Percentiles rank a stretch among this genome's conserved stretches.
Evolutionary conservation across 2,888 invertebrate species (phyloP).

Genomic region (Ophion ellenae): DNA sequence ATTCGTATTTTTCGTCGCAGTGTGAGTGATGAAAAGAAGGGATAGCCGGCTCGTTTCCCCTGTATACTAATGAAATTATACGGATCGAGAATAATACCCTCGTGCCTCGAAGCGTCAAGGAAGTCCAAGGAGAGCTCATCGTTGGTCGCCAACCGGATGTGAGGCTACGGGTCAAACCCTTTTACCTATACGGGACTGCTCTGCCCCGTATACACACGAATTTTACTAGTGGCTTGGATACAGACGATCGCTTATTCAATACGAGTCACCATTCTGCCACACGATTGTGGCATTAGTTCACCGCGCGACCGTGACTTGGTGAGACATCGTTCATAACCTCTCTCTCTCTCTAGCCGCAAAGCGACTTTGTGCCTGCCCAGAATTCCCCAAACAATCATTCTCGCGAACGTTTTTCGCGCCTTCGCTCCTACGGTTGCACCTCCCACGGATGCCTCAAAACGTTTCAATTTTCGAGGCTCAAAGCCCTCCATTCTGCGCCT

Average conservation of each 20-base stretch:
- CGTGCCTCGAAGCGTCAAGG: constrained; percentile 47
- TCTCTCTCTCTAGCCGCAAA: constrained; percentile 56
- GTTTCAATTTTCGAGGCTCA: constrained; percentile 56
- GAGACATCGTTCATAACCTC: background rate
- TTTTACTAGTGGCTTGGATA: constrained; percentile 11
- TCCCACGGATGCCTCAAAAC: constrained; percentile 43
- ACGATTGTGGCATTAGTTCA: constrained; percentile 23
- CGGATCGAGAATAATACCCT: constrained; percentile 63
- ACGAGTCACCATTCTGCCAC: constrained; percentile 23
- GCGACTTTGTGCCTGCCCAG: constrained; percentile 52
- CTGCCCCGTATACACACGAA: constrained; percentile 11
- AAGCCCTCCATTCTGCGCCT: background rate
- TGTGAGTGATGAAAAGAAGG: constrained; percentile 30
- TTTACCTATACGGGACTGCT: constrained; percentile 38
- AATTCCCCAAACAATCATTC: constrained; percentile 42
- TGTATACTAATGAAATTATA: constrained; percentile 65
- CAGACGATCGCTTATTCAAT: constrained; percentile 47
- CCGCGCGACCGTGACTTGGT: constrained; percentile 16
- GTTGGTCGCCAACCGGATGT: constrained; percentile 64
- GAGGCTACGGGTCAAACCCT: constrained; percentile 65
- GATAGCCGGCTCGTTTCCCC: constrained; percentile 40
- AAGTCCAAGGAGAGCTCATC: constrained; percentile 41
- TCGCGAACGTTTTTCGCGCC: constrained; percentile 45
- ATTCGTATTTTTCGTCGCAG: constrained; percentile 12
- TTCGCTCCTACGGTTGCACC: constrained; percentile 34